Base-by-base conservation (phyloP, 2,113 vertebrate species). In the Caloenas nicobarica region DNA sequence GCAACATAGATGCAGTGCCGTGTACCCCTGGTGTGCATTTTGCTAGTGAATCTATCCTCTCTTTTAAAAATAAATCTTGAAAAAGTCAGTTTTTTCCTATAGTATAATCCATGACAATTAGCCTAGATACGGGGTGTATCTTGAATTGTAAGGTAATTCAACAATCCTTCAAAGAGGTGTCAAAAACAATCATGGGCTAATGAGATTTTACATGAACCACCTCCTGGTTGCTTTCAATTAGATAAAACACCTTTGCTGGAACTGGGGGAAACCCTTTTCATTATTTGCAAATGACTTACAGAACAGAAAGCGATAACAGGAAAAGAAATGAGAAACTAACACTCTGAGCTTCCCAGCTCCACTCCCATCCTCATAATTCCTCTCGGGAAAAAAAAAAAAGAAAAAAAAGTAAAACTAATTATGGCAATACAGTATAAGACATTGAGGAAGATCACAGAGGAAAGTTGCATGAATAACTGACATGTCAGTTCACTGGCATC, bases 191-290 rank as follows among this genome's bases (percentile, higher is more conserved):
- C 92, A 79, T 50, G 86, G 48, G 64, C 64, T 95, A 95, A 97
- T 88, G 92, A 94, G 88, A 88, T 88, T 94, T 74, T 92, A 81
- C 65, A 88, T 71, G 60, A 96, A 71, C 56, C 76, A 76, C 92
- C 80, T 88, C 76, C 90, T 94, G 90, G 48, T 71, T 92, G 56
- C 80, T 94, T 96, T 97, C 94, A 95, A 84, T 94, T 94, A 97
- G 80, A 96, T 74, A 91, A 92, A 94, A 96, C 22, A 17, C 31
- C 64, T 81, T 81, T 40, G 51, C 33, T 90, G 42, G 38, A 93
- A 84, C 51, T 64, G 56, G 93, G 93, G 56, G 31, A 89, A 92
- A 91, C 4, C 3, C 15, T 92, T 94, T 94, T 91, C 60, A 74
- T 89, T 94, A 88, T 86, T 85, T 94, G 81, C n/a, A 60, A 80